A percentile compares a stretch with the other conserved stretches of the same genome.
phyloP scores from a whole-genome alignment of 2,113 vertebrate species.

The Chaenogobius annularis region DNA sequence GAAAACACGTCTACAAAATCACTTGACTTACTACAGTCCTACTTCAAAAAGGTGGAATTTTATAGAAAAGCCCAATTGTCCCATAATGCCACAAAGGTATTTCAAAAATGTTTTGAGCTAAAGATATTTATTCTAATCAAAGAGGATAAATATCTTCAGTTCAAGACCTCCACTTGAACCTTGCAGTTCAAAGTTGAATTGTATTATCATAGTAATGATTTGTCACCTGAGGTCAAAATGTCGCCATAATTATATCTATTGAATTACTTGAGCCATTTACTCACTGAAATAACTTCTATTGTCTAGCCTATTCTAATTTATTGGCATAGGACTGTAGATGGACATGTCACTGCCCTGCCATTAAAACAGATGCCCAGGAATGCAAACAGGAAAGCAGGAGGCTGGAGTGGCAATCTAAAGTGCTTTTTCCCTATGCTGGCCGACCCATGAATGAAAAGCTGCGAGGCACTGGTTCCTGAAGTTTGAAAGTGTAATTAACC shows the following conservation, averaged over 20 bases:
- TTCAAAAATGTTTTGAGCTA: neutral
- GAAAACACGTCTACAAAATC: neutral
- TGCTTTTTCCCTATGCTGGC: conserved; percentile 4
- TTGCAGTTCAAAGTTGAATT: neutral
- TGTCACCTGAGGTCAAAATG: no score
- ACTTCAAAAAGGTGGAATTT: neutral
- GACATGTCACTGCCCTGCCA: neutral
- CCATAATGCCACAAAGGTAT: neutral
- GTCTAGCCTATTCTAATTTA: neutral
- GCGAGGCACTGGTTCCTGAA: neutral
- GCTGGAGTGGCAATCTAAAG: neutral
- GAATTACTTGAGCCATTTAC: neutral
- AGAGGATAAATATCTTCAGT: no score
- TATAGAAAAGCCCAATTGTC: neutral
- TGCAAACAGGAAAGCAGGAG: neutral
- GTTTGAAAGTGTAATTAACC: conserved; percentile 19
- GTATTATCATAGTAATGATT: no score
- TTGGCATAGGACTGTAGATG: neutral
- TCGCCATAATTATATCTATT: no score
- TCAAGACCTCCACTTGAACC: no score
- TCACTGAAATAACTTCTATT: neutral
- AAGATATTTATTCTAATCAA: no score
- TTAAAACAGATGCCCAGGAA: neutral
- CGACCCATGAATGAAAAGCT: conserved; percentile 24
- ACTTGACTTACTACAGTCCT: neutral